Evolutionary conservation across 2,888 invertebrate species (phyloP).

Genomic region (Sphaerolaimus hirsutus): DNA sequence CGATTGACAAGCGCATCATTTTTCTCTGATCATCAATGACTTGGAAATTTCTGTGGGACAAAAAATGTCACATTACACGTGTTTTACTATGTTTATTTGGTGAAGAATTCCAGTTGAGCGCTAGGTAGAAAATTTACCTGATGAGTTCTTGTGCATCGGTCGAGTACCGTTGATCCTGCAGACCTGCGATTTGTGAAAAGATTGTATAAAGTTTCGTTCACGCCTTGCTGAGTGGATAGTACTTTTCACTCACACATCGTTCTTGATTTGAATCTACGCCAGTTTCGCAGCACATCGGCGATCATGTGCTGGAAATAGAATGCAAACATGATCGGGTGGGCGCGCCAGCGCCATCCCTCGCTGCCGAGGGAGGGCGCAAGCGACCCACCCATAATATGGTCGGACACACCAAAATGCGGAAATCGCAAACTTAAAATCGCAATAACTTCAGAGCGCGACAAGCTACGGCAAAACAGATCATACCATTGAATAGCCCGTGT

Average conservation of each 20-base stretch:
- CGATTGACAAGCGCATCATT: conserved; percentile 50
- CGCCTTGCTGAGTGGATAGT: background rate
- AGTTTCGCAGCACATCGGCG: conserved; percentile 51
- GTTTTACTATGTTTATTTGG: too few relatives aligned
- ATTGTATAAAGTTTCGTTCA: background rate
- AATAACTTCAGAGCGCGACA: too few relatives aligned
- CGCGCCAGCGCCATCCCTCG: too few relatives aligned
- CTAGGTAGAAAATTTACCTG: conserved; percentile 23
- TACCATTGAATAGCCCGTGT: too few relatives aligned
- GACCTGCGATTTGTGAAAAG: background rate
- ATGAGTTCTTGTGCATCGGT: conserved; percentile 8
- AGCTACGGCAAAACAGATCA: too few relatives aligned
- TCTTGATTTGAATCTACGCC: conserved; percentile 47
- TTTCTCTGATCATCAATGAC: conserved; percentile 55
- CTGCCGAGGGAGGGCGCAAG: too few relatives aligned
- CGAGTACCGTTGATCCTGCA: background rate
- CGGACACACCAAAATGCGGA: too few relatives aligned
- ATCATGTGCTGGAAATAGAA: conserved; percentile 50
- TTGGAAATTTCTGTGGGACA: conserved; percentile 35
- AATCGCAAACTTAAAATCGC: too few relatives aligned
- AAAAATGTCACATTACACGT: too few relatives aligned
- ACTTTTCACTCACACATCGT: conserved; percentile 24
- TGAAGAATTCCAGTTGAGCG: too few relatives aligned
- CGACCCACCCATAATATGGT: too few relatives aligned
- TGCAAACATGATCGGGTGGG: too few relatives aligned